Evolutionary conservation across 1,140 invertebrate species (phyloP), one percentile per base, ranked within the genome.

Genomic region (Eurosta solidaginis): DNA sequence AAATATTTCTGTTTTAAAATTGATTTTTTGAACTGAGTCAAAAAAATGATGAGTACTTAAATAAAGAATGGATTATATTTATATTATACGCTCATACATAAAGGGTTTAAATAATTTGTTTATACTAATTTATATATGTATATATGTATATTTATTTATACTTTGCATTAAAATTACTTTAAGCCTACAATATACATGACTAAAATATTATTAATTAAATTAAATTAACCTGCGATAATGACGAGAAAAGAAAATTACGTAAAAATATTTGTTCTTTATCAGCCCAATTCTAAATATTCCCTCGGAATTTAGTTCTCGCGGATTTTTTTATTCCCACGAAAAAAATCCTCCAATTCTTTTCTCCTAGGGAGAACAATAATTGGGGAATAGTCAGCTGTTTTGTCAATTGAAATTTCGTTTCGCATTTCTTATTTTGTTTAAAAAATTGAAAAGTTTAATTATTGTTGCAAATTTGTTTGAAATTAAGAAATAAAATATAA

Each of bases 91-190:
- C 3, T 59, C 54, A n/a, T n/a, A 33, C 27, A 59, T 68, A 68
- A 40, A 7, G 59, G 36, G 36, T 68, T 40, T 68, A 68, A 68
- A 68, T 68, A 68, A 68, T 40, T 68, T 42, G 22, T 68, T 40
- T 36, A 40, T n/a, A 22, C 20, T n/a, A 40, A 14, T 59, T 20
- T 33, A 68, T 20, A 68, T 29, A 14, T 59, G 33, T 68, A 40
- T 68, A 68, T 33, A 68, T 68, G 36, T 68, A 20, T n/a, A n/a
- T n/a, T n/a, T n/a, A n/a, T n/a, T n/a, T n/a, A n/a, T n/a, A 40
- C 17, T 29, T 68, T 68, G 59, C 29, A 68, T n/a, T 68, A 68
- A 68, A 68, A 68, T 40, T 40, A 42, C 3, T 40, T 33, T 68
- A 10, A 68, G 40, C 33, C 40, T 68, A 68, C 40, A 40, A 68